These are phyloP conservation scores for Latrodectus elegans DNA, from an alignment of 2,888 invertebrate genomes.

Conservation along the genomic window DNA sequence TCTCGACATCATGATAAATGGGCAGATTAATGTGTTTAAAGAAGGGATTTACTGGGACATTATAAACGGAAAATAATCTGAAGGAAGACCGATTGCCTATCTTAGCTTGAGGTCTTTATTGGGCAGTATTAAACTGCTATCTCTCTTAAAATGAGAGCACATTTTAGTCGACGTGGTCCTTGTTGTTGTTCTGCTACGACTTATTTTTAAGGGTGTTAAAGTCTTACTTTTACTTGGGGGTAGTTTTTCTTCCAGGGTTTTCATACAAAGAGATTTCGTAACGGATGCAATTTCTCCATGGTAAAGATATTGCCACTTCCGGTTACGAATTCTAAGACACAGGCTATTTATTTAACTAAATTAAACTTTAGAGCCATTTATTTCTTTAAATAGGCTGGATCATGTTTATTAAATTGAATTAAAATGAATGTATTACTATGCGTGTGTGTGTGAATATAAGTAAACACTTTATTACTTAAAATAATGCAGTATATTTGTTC, in stretches of 20 bases:
- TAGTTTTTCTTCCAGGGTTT: constrained; percentile 47
- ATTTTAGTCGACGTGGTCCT: constrained; percentile 45
- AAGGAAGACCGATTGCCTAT: constrained; percentile 66
- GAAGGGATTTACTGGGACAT: constrained; percentile 66
- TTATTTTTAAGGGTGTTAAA: constrained; percentile 67
- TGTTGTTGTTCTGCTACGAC: constrained; percentile 50
- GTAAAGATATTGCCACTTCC: constrained; percentile 36
- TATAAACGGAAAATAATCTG: constrained; percentile 69
- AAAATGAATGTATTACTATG: too few species aligned
- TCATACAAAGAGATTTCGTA: constrained; percentile 38
- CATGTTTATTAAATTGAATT: too few species aligned
- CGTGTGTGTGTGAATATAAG: too few species aligned
- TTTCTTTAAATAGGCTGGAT: too few species aligned
- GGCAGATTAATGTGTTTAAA: constrained; percentile 68
- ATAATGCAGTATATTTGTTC: too few species aligned
- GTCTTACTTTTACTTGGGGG: constrained; percentile 51
- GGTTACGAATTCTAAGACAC: neutral
- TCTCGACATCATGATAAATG: constrained; percentile 67
- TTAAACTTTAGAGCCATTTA: too few species aligned
- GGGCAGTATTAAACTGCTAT: constrained; percentile 63
- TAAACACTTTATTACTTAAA: too few species aligned
- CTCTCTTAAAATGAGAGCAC: constrained; percentile 53
- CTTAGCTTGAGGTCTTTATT: constrained; percentile 66
- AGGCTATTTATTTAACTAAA: too few species aligned
- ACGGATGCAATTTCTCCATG: constrained; percentile 4